These are phyloP conservation scores for Anthophora plumipes DNA, from an alignment of 2,888 invertebrate species.

Conservation along the genomic window DNA sequence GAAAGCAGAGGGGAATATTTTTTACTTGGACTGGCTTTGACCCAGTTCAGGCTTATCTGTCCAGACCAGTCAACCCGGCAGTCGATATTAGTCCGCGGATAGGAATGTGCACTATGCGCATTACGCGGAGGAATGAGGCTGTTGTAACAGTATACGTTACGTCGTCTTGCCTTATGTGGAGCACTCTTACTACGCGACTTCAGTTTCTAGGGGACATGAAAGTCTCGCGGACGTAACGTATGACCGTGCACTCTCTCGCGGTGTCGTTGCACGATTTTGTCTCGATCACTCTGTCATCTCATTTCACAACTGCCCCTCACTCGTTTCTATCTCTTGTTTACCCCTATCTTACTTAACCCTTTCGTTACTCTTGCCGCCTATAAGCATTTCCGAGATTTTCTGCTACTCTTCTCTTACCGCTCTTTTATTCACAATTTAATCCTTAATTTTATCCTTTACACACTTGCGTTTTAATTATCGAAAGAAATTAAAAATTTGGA, in stretches of 20 bases:
- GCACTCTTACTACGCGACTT: conserved; percentile 63
- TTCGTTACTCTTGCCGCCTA: neutral
- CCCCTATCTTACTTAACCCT: neutral
- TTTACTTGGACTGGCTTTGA: conserved; percentile 47
- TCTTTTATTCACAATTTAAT: too few species aligned
- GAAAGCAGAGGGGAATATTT: conserved; percentile 5
- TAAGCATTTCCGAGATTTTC: too few species aligned
- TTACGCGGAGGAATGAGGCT: conserved; percentile 57
- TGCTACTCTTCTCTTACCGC: too few species aligned
- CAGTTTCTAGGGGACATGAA: conserved; percentile 53
- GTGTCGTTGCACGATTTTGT: conserved; percentile 4
- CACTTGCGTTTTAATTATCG: too few species aligned
- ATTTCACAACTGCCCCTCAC: neutral
- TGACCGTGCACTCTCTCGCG: conserved; percentile 29
- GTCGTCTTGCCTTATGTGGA: conserved; percentile 64
- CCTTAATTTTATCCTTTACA: too few species aligned
- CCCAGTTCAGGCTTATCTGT: conserved; percentile 49
- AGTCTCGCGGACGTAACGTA: conserved; percentile 39
- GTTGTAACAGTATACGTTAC: conserved; percentile 61
- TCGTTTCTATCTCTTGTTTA: neutral
- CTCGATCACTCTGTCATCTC: conserved; percentile 17
- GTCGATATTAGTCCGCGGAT: conserved; percentile 63
- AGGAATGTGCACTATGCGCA: conserved; percentile 61
- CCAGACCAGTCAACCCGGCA: conserved; percentile 47
- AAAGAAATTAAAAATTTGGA: too few species aligned